Evolutionary conservation across 2,888 invertebrate genomes (phyloP), one percentile per base, ranked within the genome.

Genomic region (Tipula helvola): DNA sequence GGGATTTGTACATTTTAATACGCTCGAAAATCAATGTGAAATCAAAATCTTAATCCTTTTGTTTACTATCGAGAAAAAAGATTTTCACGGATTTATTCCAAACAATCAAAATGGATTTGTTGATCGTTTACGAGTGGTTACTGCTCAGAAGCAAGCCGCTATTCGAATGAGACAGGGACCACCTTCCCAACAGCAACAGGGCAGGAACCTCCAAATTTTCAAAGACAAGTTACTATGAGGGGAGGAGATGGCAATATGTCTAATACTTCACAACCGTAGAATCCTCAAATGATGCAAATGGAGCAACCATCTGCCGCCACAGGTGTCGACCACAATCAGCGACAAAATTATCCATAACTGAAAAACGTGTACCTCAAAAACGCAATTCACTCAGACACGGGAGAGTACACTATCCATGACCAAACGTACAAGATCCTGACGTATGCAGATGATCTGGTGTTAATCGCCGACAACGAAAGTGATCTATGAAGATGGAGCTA

Each of bases 1-100:
- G 85, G 98, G 98, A 7, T 98, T 98, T 91, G 98, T 98, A 0
- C 98, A 98, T 90, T 98, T 98, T 90, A 95, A 96, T 0, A 93
- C 94, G 86, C 92, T 94, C 0, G 86, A 86, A 39, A 93, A 93
- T 87, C 89, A 94, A 0, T 96, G 96, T 90, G 96, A 96, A 88
- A 95, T 96, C 57, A 95, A 96, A 91, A 95, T 97, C 0, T 92
- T 97, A 41, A 95, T 97, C 88, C 91, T 97, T 5, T 90, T 97
- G 0, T 97, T 96, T 89, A 96, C 96, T 0, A 93, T 94, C 0
- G 96, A 96, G 88, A 96, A 96, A 89, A 93, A 95, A 89, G 95
- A 95, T 0, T 96, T 96, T 90, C 92, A 96, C n/a, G 97, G 97
- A 1, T 96, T 97, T 89, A 96, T 97, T 89, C 96, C 97, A 0